A percentile compares a stretch with the other conserved stretches of the same genome.
Conservation (phyloP, 2,888 invertebrate species). For the Crematogaster levior region DNA sequence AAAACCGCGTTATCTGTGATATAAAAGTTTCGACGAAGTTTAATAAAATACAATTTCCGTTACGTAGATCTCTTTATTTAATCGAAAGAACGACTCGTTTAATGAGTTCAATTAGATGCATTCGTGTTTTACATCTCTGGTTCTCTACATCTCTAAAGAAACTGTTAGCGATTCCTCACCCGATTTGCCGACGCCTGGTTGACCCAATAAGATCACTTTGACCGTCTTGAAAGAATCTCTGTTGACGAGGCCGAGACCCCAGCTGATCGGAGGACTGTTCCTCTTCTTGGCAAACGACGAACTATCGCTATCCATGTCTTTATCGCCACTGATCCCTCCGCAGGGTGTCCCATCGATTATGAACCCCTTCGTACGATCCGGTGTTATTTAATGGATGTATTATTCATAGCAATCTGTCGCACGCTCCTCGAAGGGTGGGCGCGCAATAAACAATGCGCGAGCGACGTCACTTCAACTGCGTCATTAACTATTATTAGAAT, state of each 20-base stretch:
- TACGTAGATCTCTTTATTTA: not conserved
- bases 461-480: constrained; percentile 18
- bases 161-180: constrained; percentile 86
- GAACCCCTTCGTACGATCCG: constrained; percentile 63
- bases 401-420: constrained; percentile 50
- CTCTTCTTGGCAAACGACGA: constrained; percentile 61
- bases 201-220: constrained; percentile 92
- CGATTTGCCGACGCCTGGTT: constrained; percentile 93
- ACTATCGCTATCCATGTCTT: constrained; percentile 71
- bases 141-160: no score
- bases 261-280: constrained; percentile 69
- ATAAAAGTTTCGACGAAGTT: not conserved
- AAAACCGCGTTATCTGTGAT: not conserved
- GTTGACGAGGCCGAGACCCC: constrained; percentile 66
- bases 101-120: not conserved
- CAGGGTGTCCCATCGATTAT: constrained; percentile 65
- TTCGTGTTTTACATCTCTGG: not conserved
- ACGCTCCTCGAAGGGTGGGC: constrained; percentile 35
- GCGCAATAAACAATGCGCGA: constrained; percentile 59
- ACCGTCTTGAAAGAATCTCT: constrained; percentile 87
- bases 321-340: constrained; percentile 57
- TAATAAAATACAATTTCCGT: not conserved
- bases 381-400: constrained; percentile 65
- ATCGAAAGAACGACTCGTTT: not conserved
- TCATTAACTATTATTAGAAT: constrained; percentile 39